Base-by-base conservation (phyloP, 1,140 invertebrate genomes). In the Tenebrio molitor region DNA sequence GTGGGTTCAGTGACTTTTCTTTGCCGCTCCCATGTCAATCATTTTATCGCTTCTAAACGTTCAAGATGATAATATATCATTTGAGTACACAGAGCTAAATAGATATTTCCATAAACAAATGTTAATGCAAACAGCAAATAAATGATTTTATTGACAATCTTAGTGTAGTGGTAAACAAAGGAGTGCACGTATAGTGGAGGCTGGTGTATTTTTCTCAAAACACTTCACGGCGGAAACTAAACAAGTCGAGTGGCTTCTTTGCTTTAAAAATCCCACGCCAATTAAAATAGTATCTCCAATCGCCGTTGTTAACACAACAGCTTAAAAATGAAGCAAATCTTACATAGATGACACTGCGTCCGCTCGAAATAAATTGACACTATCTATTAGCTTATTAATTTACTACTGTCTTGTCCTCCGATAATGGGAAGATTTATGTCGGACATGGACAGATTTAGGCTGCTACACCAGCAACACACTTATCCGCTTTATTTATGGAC, bases 341-440 rank as follows among this genome's bases (percentile, higher is more conserved):
- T 65, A 36, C 19, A 41, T n/a, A 34, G 23, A 42, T 33, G 64
- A 66, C 42, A 44, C n/a, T 25, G 42, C 36, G 64, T 66, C 64
- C 34, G 23, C 23, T 44, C n/a, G 19, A 42, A 66, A 66, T 58
- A 58, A 58, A 58, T 58, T 58, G 64, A 66, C 64, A 42, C 19
- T 66, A 66, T 66, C 64, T 66, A 12, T 39, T 50, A 29, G 42
- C 64, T 66, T 66, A 66, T 66, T 66, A 66, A 66, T 66, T 66
- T 44, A 66, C 64, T 66, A 66, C 64, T 66, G 64, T 66, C 64
- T 33, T 66, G 64, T 66, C 64, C 23, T 23, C n/a, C 29, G 64
- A 66, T 66, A 66, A 66, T 42, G 17, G 64, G 39, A 66, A 66
- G 64, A 66, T 66, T 66, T 66, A 66, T 66, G 42, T 66, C 64